Conservation (phyloP, 2,797 vertebrate genomes). For the Tauraco hartlaubi region DNA sequence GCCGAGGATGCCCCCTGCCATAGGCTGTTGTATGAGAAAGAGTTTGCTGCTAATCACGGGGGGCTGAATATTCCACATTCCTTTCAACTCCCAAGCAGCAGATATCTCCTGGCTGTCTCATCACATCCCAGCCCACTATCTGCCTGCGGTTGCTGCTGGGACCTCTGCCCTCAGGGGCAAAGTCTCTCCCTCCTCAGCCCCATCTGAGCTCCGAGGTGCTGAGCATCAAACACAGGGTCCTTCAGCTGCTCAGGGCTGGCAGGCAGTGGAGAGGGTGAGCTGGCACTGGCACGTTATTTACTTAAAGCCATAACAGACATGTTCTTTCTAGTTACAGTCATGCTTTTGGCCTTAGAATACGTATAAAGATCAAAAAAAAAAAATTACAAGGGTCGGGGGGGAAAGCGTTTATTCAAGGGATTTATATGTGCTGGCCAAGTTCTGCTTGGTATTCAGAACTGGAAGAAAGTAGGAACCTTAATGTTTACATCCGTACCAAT, state of each 20-base stretch:
- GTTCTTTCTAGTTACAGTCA: not conserved
- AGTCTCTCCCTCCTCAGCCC: not conserved
- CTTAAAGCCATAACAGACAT: not conserved
- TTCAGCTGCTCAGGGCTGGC: not conserved
- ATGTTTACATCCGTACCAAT: not conserved
- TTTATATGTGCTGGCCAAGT: not conserved
- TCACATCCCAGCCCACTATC: not conserved
- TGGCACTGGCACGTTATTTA: not conserved
- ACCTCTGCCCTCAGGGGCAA: not conserved
- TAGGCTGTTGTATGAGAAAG: not conserved
- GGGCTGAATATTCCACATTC: not conserved
- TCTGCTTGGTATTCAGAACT: constrained; percentile 11
- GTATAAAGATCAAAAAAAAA: not conserved
- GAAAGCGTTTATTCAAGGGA: not conserved
- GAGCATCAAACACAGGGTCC: not conserved
- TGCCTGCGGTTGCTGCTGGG: not conserved
- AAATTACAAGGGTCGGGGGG: fast-evolving
- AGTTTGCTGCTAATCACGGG: not conserved
- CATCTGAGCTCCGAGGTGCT: not conserved
- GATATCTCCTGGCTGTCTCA: not conserved
- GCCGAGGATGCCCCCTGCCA: not conserved
- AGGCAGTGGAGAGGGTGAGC: not conserved
- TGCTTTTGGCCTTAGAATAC: not conserved
- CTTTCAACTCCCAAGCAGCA: not conserved
- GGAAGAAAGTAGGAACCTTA: not conserved